Conservation (phyloP, 2,888 invertebrate species). For the Eumacrocentrus americanus region DNA sequence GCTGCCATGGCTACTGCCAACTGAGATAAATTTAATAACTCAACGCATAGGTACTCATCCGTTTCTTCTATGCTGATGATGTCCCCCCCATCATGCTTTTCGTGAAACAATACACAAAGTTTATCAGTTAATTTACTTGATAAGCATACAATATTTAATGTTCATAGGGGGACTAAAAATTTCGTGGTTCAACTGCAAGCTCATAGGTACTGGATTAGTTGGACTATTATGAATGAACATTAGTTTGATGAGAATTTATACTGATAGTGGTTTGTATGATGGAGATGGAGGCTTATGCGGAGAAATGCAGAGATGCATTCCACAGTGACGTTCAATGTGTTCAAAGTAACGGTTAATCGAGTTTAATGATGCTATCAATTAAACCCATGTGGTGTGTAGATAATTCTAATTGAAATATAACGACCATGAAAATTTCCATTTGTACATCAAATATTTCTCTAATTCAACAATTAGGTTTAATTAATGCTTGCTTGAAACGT, state of each 20-base stretch:
- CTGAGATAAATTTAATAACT: slow-evolving; percentile 58
- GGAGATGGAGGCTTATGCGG: too few relatives aligned
- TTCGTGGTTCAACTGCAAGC: too few relatives aligned
- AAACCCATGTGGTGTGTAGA: neutral
- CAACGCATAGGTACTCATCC: slow-evolving; percentile 37
- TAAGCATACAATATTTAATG: too few relatives aligned
- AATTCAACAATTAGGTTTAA: too few relatives aligned
- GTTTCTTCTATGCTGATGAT: neutral
- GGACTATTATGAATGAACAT: too few relatives aligned
- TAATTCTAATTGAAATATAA: neutral
- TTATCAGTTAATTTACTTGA: neutral
- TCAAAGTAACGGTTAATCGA: neutral
- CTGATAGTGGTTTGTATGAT: too few relatives aligned
- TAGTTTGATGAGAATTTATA: too few relatives aligned
- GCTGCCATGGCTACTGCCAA: slow-evolving; percentile 28
- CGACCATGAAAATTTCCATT: neutral
- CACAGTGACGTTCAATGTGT: neutral
- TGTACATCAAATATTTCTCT: too few relatives aligned
- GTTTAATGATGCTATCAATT: neutral
- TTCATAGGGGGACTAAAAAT: too few relatives aligned
- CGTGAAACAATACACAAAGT: neutral
- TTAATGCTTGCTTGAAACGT: too few relatives aligned
- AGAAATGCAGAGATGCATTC: too few relatives aligned
- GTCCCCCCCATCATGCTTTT: neutral
- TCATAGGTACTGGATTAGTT: too few relatives aligned